Percentiles rank a stretch among this genome's conserved stretches.
Evolutionary conservation across 1,140 invertebrate genomes (phyloP).

Genomic region (Aricia agestis): DNA sequence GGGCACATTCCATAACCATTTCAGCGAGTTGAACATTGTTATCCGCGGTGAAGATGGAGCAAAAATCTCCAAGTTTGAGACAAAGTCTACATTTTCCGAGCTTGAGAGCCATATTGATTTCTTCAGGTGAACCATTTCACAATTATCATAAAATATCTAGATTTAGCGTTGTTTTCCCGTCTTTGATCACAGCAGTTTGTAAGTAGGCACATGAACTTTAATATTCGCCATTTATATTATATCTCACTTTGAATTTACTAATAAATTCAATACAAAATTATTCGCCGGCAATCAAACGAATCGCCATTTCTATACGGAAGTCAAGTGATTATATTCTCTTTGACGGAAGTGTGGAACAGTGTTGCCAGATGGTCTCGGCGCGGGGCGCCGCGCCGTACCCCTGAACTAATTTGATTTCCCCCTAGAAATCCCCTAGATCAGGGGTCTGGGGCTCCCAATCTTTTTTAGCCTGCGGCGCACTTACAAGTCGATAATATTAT

Average conservation of each 20-base stretch:
- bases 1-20: slow-evolving; percentile 78
- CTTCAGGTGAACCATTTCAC: slow-evolving; percentile 54
- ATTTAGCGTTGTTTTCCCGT: slow-evolving; percentile 20
- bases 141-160: slow-evolving; percentile 39
- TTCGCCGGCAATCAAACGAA: slow-evolving; percentile 26
- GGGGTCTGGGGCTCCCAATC: too few species aligned
- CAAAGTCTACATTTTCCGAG: slow-evolving; percentile 75
- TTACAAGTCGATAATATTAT: too few species aligned
- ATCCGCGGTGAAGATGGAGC: slow-evolving; percentile 72
- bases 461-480: too few species aligned
- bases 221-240: slow-evolving; percentile 22
- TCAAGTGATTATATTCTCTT: too few species aligned
- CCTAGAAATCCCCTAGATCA: too few species aligned
- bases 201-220: slow-evolving; percentile 5
- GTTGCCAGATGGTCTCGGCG: too few species aligned
- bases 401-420: too few species aligned
- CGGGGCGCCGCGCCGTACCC: too few species aligned
- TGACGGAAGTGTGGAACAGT: too few species aligned
- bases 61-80: slow-evolving; percentile 74
- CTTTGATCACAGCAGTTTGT: slow-evolving; percentile 13
- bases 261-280: slow-evolving; percentile 26
- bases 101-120: slow-evolving; percentile 73
- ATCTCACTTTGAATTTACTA: slow-evolving; percentile 23
- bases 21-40: slow-evolving; percentile 75
- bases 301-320: slow-evolving; percentile 17